Evolutionary conservation across 2,113 vertebrate genomes (phyloP), one percentile per base, ranked within the genome.

Genomic region (Actinemys pallida): DNA sequence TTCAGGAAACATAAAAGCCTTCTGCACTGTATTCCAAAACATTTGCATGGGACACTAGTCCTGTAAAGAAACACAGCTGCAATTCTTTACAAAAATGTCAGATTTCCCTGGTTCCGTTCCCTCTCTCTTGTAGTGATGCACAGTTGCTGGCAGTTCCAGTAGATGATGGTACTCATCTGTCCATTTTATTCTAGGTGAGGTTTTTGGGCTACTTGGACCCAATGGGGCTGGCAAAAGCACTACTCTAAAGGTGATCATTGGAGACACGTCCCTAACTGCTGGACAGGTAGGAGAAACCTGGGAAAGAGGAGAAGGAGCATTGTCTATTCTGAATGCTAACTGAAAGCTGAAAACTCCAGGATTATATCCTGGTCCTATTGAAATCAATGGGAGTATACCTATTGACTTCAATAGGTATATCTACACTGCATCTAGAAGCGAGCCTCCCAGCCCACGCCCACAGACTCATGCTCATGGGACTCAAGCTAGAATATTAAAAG

Each of bases 181-280:
- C 35, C 35, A 69, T 69, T 87, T 90, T 42, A 84, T 85, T 96
- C n/a, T 94, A 99, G 99, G 99, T 87, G 99, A 99, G 89, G 98
- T 99, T 83, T 98, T 99, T 1, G 99, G 99, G 56, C 97, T 99
- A 83, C 89, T 99, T 96, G 99, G 99, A 3, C 99, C 99, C 80
- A 99, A 99, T 0, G 99, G 99, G 96, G 98, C 99, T 88, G 99
- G 99, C 12, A 99, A 99, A 97, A 99, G 98, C 96, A 99, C 99
- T 83, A 93, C 99, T 35, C 99, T 99, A 97, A 99, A 98, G 80
- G 97, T 99, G 98, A 95, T 99, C 90, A 97, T 98, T 6, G 99
- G 99, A 42, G 99, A 99, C 86, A 98, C 96, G 0, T 85, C 98
- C 4, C 98, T 93, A 84, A 99, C 98, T 5, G 98, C 99, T 57